Percentiles rank a stretch among this genome's conserved stretches.
These are phyloP conservation scores for Sitobion miscanthi DNA, from an alignment of 1,140 invertebrate genomes.

Conservation along the genomic window DNA sequence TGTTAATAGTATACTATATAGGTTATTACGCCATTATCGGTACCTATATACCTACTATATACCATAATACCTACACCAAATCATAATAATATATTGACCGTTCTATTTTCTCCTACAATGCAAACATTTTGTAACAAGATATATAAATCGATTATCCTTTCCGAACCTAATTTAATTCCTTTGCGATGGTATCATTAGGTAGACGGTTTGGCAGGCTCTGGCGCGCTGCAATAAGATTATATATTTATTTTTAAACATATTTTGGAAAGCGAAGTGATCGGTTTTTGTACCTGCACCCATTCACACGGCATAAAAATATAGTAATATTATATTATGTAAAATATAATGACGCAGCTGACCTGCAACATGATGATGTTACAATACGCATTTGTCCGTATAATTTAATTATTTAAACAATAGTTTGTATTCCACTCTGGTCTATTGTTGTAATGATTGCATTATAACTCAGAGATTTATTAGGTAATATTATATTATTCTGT, in stretches of 20 bases:
- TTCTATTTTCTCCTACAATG: no score
- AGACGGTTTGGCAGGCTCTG: neutral
- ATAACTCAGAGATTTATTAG: neutral
- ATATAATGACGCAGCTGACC: neutral
- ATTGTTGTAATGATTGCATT: neutral
- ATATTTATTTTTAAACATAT: neutral
- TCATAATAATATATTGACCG: neutral
- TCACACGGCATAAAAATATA: neutral
- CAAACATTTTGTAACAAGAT: neutral
- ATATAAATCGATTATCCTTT: neutral
- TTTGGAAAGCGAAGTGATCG: neutral
- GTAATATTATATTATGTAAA: neutral
- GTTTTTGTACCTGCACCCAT: neutral
- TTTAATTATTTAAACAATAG: slow-evolving; percentile 9
- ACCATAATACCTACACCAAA: no score
- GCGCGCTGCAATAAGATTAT: no score
- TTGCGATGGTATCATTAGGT: neutral
- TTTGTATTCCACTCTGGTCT: neutral
- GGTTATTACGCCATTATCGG: neutral
- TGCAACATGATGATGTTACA: no score
- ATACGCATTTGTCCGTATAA: neutral
- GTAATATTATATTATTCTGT: neutral
- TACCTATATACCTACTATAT: no score
- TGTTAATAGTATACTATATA: neutral
- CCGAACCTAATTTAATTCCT: neutral